Conservation (phyloP, 2,888 invertebrate genomes). For the Terebella lapidaria region DNA sequence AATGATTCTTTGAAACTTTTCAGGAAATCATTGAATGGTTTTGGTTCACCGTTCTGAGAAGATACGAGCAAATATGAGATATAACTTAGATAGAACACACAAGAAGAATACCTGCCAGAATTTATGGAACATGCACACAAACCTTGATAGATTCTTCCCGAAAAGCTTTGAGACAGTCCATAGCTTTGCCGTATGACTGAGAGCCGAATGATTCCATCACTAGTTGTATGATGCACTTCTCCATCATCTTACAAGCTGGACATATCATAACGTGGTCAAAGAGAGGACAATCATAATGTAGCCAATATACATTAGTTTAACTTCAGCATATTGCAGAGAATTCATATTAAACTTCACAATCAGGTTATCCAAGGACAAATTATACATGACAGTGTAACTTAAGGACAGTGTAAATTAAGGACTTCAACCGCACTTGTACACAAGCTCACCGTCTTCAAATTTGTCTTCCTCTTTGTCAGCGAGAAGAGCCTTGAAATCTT, state of each 20-base stretch:
- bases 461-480: slow-evolving; percentile 40
- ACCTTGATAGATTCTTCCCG: slow-evolving; percentile 43
- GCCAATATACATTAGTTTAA: too few species aligned
- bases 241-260: slow-evolving; percentile 54
- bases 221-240: slow-evolving; percentile 42
- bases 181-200: slow-evolving; percentile 48
- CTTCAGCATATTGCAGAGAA: too few species aligned
- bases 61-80: too few species aligned
- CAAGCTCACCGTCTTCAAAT: slow-evolving; percentile 47
- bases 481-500: slow-evolving; percentile 58
- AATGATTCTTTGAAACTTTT: too few species aligned
- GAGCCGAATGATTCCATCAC: slow-evolving; percentile 49
- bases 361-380: too few species aligned
- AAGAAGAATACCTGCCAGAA: background rate
- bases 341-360: too few species aligned
- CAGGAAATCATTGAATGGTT: slow-evolving; percentile 38
- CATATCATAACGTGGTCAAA: slow-evolving; percentile 22
- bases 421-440: too few species aligned
- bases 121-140: background rate
- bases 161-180: slow-evolving; percentile 47
- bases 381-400: too few species aligned
- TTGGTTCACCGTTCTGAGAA: slow-evolving; percentile 35
- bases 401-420: too few species aligned
- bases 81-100: too few species aligned
- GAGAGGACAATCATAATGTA: background rate